phyloP scores from a whole-genome alignment of 2,888 invertebrate genomes.

The Mesorhabditis sp. region DNA sequence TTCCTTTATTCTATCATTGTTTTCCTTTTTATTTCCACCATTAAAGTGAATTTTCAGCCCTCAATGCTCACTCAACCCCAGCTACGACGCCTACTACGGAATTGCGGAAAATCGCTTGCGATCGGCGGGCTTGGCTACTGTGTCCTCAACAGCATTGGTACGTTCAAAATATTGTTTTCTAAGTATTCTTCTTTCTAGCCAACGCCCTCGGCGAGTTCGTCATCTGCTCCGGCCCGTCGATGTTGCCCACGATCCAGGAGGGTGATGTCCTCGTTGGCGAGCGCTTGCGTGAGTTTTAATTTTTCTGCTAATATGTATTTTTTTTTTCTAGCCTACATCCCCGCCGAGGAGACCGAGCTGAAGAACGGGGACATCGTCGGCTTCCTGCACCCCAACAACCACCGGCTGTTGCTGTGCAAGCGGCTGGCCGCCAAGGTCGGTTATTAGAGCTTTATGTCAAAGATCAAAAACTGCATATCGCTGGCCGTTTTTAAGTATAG shows the following conservation, averaged over 20 bases:
- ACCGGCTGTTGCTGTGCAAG: constrained; percentile 37
- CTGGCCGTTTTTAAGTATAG: no score
- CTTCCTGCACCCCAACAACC: constrained; percentile 40
- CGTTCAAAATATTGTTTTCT: no score
- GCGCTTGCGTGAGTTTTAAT: constrained; percentile 29
- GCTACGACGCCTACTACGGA: no score
- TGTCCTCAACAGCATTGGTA: no score
- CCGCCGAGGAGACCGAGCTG: constrained; percentile 11
- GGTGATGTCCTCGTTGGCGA: constrained; percentile 52
- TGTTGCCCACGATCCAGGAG: constrained; percentile 50
- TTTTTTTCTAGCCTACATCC: neutral
- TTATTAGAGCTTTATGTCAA: neutral
- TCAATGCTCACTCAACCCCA: no score
- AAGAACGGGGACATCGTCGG: constrained; percentile 49
- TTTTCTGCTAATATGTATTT: neutral
- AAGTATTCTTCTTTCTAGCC: no score
- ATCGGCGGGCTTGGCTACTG: no score
- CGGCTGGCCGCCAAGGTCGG: constrained; percentile 34
- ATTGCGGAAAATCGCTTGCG: no score
- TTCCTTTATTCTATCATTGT: no score
- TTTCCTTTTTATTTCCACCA: no score
- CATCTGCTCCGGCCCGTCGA: constrained; percentile 45
- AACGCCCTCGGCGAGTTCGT: constrained; percentile 35
- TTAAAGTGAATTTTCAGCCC: no score
- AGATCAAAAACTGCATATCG: no score